Evolutionary conservation across 2,888 invertebrate genomes (phyloP).

Genomic region (Epirrita christyi): DNA sequence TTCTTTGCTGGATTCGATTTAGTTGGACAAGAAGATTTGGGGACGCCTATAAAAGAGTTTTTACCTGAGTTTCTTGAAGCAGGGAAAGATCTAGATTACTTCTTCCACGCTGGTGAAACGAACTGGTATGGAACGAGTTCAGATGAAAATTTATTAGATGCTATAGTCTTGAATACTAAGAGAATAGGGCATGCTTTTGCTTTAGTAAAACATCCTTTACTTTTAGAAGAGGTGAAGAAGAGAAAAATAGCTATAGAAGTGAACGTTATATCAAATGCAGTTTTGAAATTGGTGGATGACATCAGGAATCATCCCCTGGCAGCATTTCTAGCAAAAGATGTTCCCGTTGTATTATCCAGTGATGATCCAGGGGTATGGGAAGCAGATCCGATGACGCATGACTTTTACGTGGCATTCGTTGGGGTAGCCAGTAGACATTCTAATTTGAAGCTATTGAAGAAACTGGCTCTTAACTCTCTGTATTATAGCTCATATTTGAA

Average conservation of each 20-base stretch:
- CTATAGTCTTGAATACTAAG: slow-evolving; percentile 88
- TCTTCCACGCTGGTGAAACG: slow-evolving; percentile 93
- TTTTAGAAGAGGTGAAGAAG: slow-evolving; percentile 85
- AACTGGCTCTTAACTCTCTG: slow-evolving; percentile 90
- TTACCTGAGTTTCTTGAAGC: slow-evolving; percentile 78
- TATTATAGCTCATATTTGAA: slow-evolving; percentile 86
- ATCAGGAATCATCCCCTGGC: slow-evolving; percentile 91
- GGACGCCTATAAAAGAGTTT: slow-evolving; percentile 85
- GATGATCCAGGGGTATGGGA: slow-evolving; percentile 93
- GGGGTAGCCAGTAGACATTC: slow-evolving; percentile 89
- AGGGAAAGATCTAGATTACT: slow-evolving; percentile 84
- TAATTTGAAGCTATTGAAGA: slow-evolving; percentile 89
- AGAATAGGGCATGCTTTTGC: slow-evolving; percentile 93
- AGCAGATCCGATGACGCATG: slow-evolving; percentile 87
- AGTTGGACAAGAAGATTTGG: slow-evolving; percentile 92
- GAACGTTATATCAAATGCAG: slow-evolving; percentile 92
- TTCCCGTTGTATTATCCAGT: slow-evolving; percentile 90
- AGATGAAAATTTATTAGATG: slow-evolving; percentile 91
- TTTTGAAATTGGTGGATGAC: slow-evolving; percentile 88
- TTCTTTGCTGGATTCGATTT: slow-evolving; percentile 93
- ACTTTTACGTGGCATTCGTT: slow-evolving; percentile 91
- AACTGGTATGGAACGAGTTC: slow-evolving; percentile 88
- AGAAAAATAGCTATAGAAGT: slow-evolving; percentile 89
- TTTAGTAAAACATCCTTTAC: slow-evolving; percentile 88
- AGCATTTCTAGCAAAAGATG: slow-evolving; percentile 85